These are phyloP conservation scores for Phaenicophaeus curvirostris DNA, from an alignment of 2,797 vertebrate genomes.

Conservation along the genomic window DNA sequence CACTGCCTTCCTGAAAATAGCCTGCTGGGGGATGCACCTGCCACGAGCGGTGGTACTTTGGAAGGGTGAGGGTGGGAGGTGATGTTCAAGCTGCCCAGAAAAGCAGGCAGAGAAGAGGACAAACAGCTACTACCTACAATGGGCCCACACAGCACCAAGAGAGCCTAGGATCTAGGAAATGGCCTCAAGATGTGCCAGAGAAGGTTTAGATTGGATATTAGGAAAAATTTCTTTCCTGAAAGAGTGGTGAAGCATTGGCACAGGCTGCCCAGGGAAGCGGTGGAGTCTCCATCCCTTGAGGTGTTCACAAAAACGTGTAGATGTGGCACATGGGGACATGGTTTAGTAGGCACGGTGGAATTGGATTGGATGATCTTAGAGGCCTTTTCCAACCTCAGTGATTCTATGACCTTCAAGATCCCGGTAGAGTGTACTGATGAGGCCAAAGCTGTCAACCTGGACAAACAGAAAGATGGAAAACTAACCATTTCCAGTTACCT, in stretches of 20 bases:
- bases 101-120: not conserved
- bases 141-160: not conserved
- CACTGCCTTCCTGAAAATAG: not conserved
- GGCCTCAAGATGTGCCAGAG: no score
- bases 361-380: no score
- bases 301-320: no score
- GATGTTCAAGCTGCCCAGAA: not conserved
- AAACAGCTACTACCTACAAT: not conserved
- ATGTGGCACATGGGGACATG: no score
- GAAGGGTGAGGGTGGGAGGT: not conserved
- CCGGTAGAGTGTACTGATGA: not conserved
- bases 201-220: no score
- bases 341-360: no score
- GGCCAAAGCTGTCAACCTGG: not conserved
- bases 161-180: not conserved
- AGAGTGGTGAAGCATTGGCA: no score
- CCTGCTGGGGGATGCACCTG: not conserved
- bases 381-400: no score
- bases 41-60: fast-evolving
- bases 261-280: no score
- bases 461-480: not conserved
- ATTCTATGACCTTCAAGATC: not conserved
- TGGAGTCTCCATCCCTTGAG: no score
- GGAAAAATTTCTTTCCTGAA: no score
- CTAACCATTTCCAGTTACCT: not conserved